phyloP scores from a whole-genome alignment of 2,888 invertebrate genomes.

The Drosophila niveifrons region DNA sequence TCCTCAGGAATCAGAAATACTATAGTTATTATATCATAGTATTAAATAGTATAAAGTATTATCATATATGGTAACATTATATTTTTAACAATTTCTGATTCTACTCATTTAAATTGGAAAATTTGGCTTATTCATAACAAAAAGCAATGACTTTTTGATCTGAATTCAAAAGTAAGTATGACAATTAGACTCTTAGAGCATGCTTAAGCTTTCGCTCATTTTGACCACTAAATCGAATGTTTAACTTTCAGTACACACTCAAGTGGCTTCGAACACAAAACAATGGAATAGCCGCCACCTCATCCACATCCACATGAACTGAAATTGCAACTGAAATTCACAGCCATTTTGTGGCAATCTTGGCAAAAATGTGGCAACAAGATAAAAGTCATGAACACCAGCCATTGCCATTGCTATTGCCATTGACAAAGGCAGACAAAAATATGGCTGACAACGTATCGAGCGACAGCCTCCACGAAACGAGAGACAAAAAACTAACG shows the following conservation, averaged over 20 bases:
- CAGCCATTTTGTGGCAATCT: conserved; percentile 75
- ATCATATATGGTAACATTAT: no score
- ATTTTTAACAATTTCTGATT: no score
- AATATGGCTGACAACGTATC: conserved; percentile 62
- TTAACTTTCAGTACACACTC: conserved; percentile 49
- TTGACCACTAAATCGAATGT: conserved; percentile 35
- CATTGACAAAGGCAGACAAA: conserved; percentile 69
- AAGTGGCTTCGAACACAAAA: conserved; percentile 26
- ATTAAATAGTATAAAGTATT: no score
- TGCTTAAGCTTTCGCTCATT: conserved; percentile 18
- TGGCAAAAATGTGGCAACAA: conserved; percentile 49
- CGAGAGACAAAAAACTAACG: conserved; percentile 35
- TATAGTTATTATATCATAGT: no score
- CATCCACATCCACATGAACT: conserved; percentile 39
- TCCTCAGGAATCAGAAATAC: no score
- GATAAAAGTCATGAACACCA: conserved; percentile 54
- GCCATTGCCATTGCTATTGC: conserved; percentile 47
- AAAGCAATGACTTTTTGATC: no score
- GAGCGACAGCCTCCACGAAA: conserved; percentile 12
- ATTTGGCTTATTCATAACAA: no score
- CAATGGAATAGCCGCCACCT: conserved; percentile 28
- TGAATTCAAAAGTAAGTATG: no score
- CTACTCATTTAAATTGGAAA: no score
- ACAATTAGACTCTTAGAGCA: not conserved
- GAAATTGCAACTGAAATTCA: conserved; percentile 80